Conservation (phyloP, 30 jellyfish, hydroid and myxozoan species). For the Morbakka virulenta region DNA sequence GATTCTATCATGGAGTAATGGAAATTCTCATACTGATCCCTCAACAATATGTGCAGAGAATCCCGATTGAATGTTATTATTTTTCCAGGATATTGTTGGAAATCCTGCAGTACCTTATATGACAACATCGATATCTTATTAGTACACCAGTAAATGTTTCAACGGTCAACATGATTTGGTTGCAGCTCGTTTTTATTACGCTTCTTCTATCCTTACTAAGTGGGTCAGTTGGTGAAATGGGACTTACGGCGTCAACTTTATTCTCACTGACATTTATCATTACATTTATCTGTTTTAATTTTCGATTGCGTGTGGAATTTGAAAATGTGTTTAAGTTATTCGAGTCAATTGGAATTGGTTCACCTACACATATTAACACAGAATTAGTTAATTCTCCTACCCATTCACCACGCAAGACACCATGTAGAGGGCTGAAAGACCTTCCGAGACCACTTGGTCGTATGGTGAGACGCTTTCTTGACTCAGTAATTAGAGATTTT, state of each 20-base stretch:
- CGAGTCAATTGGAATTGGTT: constrained; percentile 19
- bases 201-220: neutral
- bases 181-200: neutral
- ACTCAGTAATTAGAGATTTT: constrained; percentile 70
- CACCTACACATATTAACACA: neutral
- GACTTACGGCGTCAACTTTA: constrained; percentile 29
- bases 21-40: too few species aligned
- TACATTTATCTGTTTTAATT: constrained; percentile 67
- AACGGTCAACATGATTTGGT: neutral
- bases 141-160: too few species aligned
- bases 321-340: constrained; percentile 42
- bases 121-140: too few species aligned
- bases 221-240: constrained; percentile 6
- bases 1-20: too few species aligned
- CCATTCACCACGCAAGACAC: neutral
- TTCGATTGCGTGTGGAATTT: constrained; percentile 63
- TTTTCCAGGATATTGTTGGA: too few species aligned
- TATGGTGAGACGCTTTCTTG: constrained; percentile 46
- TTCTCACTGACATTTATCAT: constrained; percentile 46
- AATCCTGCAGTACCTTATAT: too few species aligned
- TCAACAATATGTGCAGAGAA: too few species aligned
- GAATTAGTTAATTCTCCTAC: neutral
- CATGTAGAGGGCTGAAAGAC: constrained; percentile 22
- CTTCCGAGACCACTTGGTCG: constrained; percentile 93
- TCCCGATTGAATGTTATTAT: too few species aligned